phyloP scores from a whole-genome alignment of 2,888 invertebrate species.

The Cartodere bifasciata region DNA sequence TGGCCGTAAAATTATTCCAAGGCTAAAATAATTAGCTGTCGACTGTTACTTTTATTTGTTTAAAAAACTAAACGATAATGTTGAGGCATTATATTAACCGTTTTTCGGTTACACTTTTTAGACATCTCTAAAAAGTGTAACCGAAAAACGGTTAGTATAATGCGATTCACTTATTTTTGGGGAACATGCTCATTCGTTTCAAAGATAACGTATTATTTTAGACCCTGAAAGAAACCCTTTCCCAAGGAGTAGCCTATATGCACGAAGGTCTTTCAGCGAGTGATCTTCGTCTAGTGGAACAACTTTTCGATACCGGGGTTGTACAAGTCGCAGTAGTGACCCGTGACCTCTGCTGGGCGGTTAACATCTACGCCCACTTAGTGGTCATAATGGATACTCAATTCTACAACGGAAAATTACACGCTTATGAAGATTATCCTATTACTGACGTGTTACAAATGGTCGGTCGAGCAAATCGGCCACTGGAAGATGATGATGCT shows the following conservation, averaged over 20 bases:
- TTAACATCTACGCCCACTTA: constrained; percentile 83
- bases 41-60: too few species aligned
- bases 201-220: constrained; percentile 27
- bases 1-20: background rate
- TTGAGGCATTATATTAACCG: too few species aligned
- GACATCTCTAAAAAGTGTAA: too few species aligned
- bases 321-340: constrained; percentile 89
- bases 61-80: too few species aligned
- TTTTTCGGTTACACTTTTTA: too few species aligned
- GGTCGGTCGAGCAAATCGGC: constrained; percentile 93
- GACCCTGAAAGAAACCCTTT: constrained; percentile 81
- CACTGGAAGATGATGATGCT: constrained; percentile 81
- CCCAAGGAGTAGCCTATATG: constrained; percentile 92
- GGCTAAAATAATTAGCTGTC: too few species aligned
- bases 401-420: constrained; percentile 68
- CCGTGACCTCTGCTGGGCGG: constrained; percentile 83
- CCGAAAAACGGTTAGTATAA: too few species aligned
- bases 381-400: constrained; percentile 96
- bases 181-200: too few species aligned
- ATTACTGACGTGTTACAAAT: constrained; percentile 95
- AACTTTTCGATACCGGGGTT: constrained; percentile 85
- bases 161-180: too few species aligned
- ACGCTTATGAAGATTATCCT: constrained; percentile 95
- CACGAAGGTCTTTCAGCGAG: constrained; percentile 83
- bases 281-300: constrained; percentile 85